Evolutionary conservation across 2,888 invertebrate genomes (phyloP), one percentile per base, ranked within the genome.

Genomic region (Drosophila diplacantha): DNA sequence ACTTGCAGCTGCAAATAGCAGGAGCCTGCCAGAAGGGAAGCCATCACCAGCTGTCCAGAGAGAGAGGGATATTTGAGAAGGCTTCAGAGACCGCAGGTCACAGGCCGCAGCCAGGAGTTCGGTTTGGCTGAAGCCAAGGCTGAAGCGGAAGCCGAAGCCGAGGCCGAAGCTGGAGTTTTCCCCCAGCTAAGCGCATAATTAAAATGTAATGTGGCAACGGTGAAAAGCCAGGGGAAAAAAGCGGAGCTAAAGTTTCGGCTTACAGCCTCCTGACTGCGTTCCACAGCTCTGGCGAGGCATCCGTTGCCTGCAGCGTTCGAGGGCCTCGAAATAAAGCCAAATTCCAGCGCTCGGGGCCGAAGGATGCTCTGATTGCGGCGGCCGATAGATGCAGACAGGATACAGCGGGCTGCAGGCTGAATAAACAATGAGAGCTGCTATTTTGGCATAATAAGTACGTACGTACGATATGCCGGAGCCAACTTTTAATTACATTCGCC

Each of bases 131-230:
- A 20, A 39, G 14, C 14, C 14, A 20, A 14, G 8, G 20, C 12
- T 11, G n/a, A 18, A 32, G 14, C 32, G n/a, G 5, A 9, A 9
- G 5, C 14, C 5, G 5, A 29, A 29, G 11, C 26, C 8, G 29
- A 1, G 6, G 3, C 26, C 9, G 3, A 5, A 9, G 5, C 16
- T 16, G 22, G 16, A 53, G 35, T 38, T 11, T 55, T 26, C 5
- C 5, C 24, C 31, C 29, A 43, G 35, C 44, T 51, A n/a, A 65
- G 54, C 53, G 31, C 47, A 49, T 50, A 65, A 65, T 56, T 65
- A 56, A 64, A 55, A 49, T 44, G 38, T 38, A 56, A 64, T 65
- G 56, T 38, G 43, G 12, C 9, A 50, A 41, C 44, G 16, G 8
- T n/a, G n/a, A n/a, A 8, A n/a, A 24, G 2, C 0, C n/a, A 8